Evolutionary conservation across 2,888 invertebrate species (phyloP), one percentile per base, ranked within the genome.

Genomic region (Perizoma flavofasciatum): DNA sequence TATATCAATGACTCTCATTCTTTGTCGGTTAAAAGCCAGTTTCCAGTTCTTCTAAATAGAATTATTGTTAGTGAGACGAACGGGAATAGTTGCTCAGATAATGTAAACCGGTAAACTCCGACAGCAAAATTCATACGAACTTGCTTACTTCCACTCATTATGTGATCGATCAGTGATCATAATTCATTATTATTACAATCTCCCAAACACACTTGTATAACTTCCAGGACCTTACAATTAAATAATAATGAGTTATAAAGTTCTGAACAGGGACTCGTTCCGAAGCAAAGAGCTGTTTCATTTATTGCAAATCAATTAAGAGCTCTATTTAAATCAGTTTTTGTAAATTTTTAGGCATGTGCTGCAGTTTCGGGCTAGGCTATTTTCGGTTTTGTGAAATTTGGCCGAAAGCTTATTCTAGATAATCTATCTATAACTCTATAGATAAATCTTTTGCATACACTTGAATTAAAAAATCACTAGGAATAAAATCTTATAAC

Each of bases 231-330:
- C 47, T 63, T 62, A 67, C 64, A 62, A 55, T 61, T 49, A 64
- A 59, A 55, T 56, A 64, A 70, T 60, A 66, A 62, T 64, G 59
- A 63, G 58, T 53, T 59, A 54, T 57, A 61, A 60, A 67, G 68
- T 67, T 61, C 55, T 65, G 61, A 61, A 65, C 69, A 49, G 67
- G 62, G 69, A 63, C 65, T 72, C 62, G 64, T 59, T 66, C 58
- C 59, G 51, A 43, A 71, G 68, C 71, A 69, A 70, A 77, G 73
- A 69, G 67, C 66, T 51, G 70, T 75, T 63, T 51, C 67, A 58
- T 79, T 82, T 80, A 83, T 81, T 76, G 81, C 78, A 77, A 82
- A 81, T 82, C 80, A 81, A 81, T 82, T 79, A 81, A 71, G 71
- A 48, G 62, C 65, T 68, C 71, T 77, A 77, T 79, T 81, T 76